phyloP scores from a whole-genome alignment of 1,140 invertebrate genomes.

The Drosophila nigrodunni region DNA sequence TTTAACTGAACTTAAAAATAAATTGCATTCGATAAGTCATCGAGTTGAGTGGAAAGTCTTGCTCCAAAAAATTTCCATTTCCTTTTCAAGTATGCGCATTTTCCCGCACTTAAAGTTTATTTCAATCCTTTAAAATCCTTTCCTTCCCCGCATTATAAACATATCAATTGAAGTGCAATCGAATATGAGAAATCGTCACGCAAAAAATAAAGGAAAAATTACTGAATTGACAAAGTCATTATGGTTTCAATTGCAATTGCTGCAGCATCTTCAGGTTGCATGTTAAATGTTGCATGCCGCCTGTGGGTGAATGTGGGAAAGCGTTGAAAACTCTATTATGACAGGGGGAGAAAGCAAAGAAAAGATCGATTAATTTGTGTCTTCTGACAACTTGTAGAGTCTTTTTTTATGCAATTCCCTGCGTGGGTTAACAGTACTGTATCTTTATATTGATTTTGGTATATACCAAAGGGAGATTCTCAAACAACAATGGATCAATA shows the following conservation, averaged over 20 bases:
- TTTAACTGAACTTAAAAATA: constrained; percentile 44
- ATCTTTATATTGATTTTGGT: background rate
- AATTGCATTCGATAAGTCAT: constrained; percentile 34
- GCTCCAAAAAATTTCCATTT: background rate
- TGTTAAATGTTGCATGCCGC: constrained; percentile 24
- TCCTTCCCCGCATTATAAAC: constrained; percentile 45
- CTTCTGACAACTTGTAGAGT: constrained; percentile 28
- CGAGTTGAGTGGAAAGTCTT: constrained; percentile 10
- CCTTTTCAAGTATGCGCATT: constrained; percentile 2
- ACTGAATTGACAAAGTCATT: constrained; percentile 61
- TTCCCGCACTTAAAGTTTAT: constrained; percentile 11
- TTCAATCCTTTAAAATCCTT: constrained; percentile 29
- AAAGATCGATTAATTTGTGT: constrained; percentile 58
- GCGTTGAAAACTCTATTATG: constrained; percentile 73
- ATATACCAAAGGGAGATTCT: background rate
- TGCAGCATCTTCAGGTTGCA: constrained; percentile 45
- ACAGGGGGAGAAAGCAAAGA: constrained; percentile 34
- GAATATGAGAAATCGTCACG: constrained; percentile 56
- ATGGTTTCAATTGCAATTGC: constrained; percentile 17
- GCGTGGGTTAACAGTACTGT: constrained; percentile 39
- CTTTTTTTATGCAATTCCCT: constrained; percentile 22
- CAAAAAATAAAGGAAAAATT: constrained; percentile 14
- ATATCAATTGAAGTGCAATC: constrained; percentile 61
- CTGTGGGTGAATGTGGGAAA: constrained; percentile 38
- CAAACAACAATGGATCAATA: constrained; percentile 39